These are phyloP conservation scores for Tenthredo mesomela DNA, from an alignment of 2,888 invertebrate species.

Conservation along the genomic window DNA sequence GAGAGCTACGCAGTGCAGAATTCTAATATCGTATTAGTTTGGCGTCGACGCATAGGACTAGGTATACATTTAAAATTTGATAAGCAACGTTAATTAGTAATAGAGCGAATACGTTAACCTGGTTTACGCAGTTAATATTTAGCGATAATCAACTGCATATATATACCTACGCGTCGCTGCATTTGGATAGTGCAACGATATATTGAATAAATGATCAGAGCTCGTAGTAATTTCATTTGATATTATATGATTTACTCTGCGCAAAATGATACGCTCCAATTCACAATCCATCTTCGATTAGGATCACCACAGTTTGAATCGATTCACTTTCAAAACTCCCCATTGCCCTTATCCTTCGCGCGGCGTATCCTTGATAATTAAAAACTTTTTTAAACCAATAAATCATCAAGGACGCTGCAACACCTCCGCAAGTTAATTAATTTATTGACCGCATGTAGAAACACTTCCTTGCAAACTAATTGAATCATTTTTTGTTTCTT, in stretches of 20 bases:
- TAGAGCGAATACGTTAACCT: constrained; percentile 19
- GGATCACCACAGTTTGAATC: constrained; percentile 9
- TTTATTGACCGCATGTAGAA: background rate
- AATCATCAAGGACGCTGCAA: constrained; percentile 10
- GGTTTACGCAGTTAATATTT: background rate
- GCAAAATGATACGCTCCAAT: background rate
- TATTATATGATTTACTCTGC: background rate
- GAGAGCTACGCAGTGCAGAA: background rate
- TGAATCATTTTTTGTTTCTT: background rate
- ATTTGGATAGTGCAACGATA: background rate
- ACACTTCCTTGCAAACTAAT: background rate
- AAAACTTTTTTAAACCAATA: constrained; percentile 34
- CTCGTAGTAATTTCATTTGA: constrained; percentile 5
- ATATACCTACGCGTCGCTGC: background rate
- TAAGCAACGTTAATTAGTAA: background rate
- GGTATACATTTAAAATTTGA: constrained; percentile 7
- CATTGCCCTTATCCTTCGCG: no score
- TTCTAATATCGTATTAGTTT: constrained; percentile 27
- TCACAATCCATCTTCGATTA: constrained; percentile 17
- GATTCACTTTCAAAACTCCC: constrained; percentile 18
- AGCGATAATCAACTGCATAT: background rate
- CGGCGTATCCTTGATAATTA: constrained; percentile 1
- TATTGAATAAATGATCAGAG: constrained; percentile 32
- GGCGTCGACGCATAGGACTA: background rate
- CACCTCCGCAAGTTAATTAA: background rate